These are phyloP conservation scores for Onychomys leucogaster DNA, from an alignment of 2,797 vertebrate genomes.

Conservation along the genomic window DNA sequence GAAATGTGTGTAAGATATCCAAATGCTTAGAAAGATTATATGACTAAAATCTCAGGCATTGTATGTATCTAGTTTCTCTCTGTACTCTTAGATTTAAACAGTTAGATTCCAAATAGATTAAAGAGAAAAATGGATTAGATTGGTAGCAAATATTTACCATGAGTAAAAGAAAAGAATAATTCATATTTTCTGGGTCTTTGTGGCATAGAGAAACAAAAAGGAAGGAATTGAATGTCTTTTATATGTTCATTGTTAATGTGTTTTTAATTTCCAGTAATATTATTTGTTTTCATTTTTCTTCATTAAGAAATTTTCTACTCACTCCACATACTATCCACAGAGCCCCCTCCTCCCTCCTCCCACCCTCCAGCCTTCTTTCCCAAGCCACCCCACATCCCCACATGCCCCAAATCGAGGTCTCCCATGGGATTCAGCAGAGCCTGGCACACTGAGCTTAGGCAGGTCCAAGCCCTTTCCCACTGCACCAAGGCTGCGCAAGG, in stretches of 20 bases:
- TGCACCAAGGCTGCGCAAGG: no score
- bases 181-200: background rate
- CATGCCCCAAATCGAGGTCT: no score
- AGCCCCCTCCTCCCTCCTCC: no score
- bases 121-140: background rate
- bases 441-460: no score
- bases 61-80: background rate
- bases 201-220: background rate
- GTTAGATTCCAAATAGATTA: background rate
- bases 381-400: no score
- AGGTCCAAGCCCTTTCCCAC: no score
- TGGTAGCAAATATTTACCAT: background rate
- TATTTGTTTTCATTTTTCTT: no score
- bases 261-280: no score
- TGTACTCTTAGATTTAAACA: conserved; percentile 1
- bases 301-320: no score
- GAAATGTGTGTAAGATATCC: conserved; percentile 10
- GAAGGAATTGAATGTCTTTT: background rate
- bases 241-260: conserved; percentile 40
- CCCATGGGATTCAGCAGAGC: no score
- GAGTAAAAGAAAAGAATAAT: background rate
- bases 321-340: no score
- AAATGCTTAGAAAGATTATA: background rate
- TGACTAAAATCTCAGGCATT: background rate
- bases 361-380: no score